Conservation (phyloP, 2,797 vertebrate genomes). For the Parauchenoglanis punctatus region DNA sequence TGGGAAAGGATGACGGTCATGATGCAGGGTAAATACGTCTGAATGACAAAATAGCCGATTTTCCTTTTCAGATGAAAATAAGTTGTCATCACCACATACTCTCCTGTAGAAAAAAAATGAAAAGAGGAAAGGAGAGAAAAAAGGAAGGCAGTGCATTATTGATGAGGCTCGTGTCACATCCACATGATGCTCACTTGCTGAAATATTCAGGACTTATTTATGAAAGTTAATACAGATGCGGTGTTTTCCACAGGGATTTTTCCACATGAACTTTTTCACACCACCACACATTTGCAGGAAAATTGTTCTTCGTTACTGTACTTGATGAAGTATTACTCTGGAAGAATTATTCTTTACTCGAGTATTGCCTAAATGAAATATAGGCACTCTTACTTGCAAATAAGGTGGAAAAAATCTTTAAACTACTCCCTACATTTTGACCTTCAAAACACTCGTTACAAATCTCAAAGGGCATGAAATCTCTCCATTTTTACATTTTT, state of each 20-base stretch:
- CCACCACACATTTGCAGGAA: not conserved
- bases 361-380: not conserved
- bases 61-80: constrained; percentile 99
- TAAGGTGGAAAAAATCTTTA: not conserved
- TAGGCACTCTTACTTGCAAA: not conserved
- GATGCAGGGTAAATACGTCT: constrained; percentile 98
- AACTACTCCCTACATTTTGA: not conserved
- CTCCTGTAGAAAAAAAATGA: constrained; percentile 77
- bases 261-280: constrained; percentile 24
- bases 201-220: constrained; percentile 64
- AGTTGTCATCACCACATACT: constrained; percentile 98
- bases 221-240: constrained; percentile 51
- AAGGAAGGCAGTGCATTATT: constrained; percentile 65
- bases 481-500: not conserved
- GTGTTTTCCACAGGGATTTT: not conserved
- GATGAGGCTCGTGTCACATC: constrained; percentile 57
- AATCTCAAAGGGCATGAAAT: not conserved
- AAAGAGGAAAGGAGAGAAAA: constrained; percentile 40
- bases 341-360: not conserved
- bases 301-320: not conserved
- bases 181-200: constrained; percentile 54
- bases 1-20: constrained; percentile 99
- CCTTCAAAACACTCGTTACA: not conserved
- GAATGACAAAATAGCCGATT: constrained; percentile 99
- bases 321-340: not conserved